These are phyloP conservation scores for Drosophila borealis DNA, from an alignment of 2,888 invertebrate species.

Conservation along the genomic window DNA sequence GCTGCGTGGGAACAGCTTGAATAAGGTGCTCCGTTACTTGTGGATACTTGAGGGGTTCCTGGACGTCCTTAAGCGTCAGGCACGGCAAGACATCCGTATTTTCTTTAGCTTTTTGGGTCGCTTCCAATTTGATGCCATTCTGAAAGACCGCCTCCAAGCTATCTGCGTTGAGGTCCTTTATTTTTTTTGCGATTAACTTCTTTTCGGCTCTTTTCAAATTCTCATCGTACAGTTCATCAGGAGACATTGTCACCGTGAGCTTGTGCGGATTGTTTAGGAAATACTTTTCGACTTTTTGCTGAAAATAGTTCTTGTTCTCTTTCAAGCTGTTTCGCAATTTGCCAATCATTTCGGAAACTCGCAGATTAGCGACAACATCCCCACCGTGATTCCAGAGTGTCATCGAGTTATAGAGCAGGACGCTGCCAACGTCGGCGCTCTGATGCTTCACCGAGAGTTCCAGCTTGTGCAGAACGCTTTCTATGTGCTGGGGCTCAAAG, in stretches of 20 bases:
- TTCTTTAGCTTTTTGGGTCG: constrained; percentile 89
- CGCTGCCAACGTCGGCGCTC: constrained; percentile 93
- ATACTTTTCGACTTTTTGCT: constrained; percentile 89
- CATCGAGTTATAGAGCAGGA: constrained; percentile 90
- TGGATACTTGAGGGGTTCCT: constrained; percentile 86
- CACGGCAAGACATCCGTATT: constrained; percentile 92
- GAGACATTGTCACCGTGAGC: constrained; percentile 93
- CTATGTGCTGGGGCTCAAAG: constrained; percentile 92
- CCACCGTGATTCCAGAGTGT: constrained; percentile 96
- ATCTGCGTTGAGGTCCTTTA: constrained; percentile 86
- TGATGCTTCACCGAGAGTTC: constrained; percentile 95
- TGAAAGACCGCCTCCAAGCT: constrained; percentile 87
- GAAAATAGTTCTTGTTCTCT: constrained; percentile 89
- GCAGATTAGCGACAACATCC: constrained; percentile 89
- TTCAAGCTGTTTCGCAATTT: constrained; percentile 87
- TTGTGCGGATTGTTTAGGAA: constrained; percentile 92
- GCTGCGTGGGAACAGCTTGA: constrained; percentile 88
- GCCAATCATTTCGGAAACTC: constrained; percentile 89
- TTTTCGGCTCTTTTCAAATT: constrained; percentile 88
- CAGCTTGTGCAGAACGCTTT: constrained; percentile 93
- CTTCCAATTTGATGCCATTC: constrained; percentile 89
- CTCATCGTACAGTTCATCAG: constrained; percentile 91
- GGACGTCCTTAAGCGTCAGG: constrained; percentile 91
- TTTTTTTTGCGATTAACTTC: constrained; percentile 88
- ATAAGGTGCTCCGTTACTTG: constrained; percentile 66